Evolutionary conservation across 2,888 invertebrate species (phyloP), one percentile per base, ranked within the genome.

Genomic region (Dynastes grantii): DNA sequence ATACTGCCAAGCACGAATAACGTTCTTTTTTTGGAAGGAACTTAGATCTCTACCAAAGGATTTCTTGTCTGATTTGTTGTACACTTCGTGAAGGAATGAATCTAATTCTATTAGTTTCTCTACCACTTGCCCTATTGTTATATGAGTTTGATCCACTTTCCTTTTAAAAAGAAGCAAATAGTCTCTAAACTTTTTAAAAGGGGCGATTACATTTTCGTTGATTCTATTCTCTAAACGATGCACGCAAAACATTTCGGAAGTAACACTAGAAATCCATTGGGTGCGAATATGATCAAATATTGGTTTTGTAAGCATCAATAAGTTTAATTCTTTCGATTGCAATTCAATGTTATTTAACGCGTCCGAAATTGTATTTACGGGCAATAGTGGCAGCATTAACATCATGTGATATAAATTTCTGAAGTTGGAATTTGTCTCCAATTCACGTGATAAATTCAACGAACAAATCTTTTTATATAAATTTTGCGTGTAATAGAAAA

Each of bases 371-470:
- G 88, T 88, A 70, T 87, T 87, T 1, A 87, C 87, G 0, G 88
- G 88, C n/a, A 88, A 81, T 58, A 88, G 80, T 0, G 88, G 88
- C 22, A 88, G 80, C 88, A 88, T 88, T 11, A 88, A 76, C 11
- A 88, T 76, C 88, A 88, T 88, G 82, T 88, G 87, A 78, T 88
- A 88, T 13, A 88, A 83, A 75, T 86, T 88, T 11, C 87, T 77
- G 79, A 88, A 88, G 76, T 84, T 85, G 0, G 87, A 84, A 58
- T 88, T 87, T 1, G 85, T 84, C 79, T 88, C 88, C 29, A 88
- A 78, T 68, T 87, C 87, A 64, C 84, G 83, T 0, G 87, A 83
- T 27, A 88, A 80, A 61, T 86, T 84, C 29, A 88, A 81, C 0
- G 84, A 81, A 80, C 88, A 88, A 2, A 88, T 84, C 82, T 87